phyloP scores from a whole-genome alignment of 2,113 vertebrate species.

The Pipra filicauda region DNA sequence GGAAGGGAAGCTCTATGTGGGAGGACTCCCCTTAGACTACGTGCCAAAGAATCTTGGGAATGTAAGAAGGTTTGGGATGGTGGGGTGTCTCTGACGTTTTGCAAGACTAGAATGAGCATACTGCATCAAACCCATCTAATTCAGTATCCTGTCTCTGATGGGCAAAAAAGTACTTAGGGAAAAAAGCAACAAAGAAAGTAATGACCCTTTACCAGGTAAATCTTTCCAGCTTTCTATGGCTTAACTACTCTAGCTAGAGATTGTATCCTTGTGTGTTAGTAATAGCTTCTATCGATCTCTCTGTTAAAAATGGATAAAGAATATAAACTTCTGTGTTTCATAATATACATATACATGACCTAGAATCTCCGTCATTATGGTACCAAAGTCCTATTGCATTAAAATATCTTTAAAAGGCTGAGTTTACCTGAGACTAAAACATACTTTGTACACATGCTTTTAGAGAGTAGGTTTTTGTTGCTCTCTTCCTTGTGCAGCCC shows the following conservation, averaged over 20 bases:
- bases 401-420: not conserved
- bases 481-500: not conserved
- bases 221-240: not conserved
- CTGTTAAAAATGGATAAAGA: not conserved
- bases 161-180: not conserved
- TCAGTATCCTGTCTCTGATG: not conserved
- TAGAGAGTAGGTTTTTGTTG: not conserved
- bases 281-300: not conserved
- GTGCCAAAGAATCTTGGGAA: slow-evolving; percentile 79
- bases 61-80: slow-evolving; percentile 64
- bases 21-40: slow-evolving; percentile 82
- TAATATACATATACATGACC: not conserved
- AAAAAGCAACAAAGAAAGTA: not conserved
- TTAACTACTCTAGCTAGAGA: not conserved
- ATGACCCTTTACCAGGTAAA: not conserved
- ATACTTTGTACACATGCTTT: not conserved
- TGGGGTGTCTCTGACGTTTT: accelerated
- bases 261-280: not conserved
- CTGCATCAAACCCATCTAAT: not conserved
- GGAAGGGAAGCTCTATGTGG: slow-evolving; percentile 84
- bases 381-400: not conserved
- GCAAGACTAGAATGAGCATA: not conserved
- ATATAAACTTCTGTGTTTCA: not conserved
- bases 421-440: not conserved
- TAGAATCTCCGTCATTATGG: not conserved